Conservation (phyloP, 2,888 invertebrate genomes). For the Aphodius sticticus region DNA sequence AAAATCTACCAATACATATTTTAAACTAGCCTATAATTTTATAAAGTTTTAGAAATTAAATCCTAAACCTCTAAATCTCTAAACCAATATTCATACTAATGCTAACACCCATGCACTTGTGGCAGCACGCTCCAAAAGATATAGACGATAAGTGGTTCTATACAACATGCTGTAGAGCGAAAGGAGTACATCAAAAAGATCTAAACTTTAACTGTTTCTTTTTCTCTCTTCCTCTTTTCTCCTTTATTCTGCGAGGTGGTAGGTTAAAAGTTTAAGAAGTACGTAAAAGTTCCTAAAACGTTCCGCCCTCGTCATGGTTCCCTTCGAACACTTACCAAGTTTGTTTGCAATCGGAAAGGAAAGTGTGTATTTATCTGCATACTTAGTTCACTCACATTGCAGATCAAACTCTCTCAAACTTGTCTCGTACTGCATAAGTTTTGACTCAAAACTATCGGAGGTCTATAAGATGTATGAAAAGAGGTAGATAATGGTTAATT, state of each 20-base stretch:
- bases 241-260: background rate
- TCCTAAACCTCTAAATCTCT: too few species aligned
- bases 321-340: background rate
- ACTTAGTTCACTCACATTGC: background rate
- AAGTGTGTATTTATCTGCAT: constrained; percentile 4
- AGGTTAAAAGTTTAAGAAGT: constrained; percentile 4
- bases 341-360: background rate
- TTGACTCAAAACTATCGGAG: background rate
- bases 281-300: background rate
- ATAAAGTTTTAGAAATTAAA: too few species aligned
- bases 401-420: background rate
- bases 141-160: background rate
- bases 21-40: too few species aligned
- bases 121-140: background rate
- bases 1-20: too few species aligned
- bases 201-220: background rate
- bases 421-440: background rate
- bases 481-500: too few species aligned
- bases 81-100: background rate
- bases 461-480: too few species aligned
- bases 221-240: background rate
- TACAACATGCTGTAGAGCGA: background rate
- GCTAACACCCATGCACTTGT: background rate
- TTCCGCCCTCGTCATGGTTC: background rate
- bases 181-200: background rate